Evolutionary conservation across 2,797 vertebrate species (phyloP), one percentile per base, ranked within the genome.

Genomic region (Labeo calbasu): DNA sequence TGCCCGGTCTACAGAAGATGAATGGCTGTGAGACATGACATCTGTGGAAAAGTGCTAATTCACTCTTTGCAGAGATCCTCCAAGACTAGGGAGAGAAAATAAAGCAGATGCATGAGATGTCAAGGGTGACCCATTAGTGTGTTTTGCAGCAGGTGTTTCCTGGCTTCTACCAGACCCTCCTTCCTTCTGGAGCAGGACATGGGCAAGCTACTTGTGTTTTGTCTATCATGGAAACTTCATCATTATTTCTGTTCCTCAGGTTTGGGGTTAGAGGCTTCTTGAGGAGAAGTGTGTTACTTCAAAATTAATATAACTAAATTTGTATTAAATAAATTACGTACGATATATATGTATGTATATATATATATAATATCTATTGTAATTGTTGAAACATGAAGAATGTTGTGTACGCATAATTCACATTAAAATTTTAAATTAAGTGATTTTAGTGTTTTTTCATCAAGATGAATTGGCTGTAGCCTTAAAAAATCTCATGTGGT

Each of bases 41-140:
- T 73, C 36, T 61, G 61, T 53, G 85, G 83, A 77, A 83, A 76
- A 61, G 19, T 65, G 75, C 55, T 83, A 77, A 75, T 85, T 83
- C 40, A 82, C 51, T 66, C 50, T 72, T 78, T 36, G 32, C 66
- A 70, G 9, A 68, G 11, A 80, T 53, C 59, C 68, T 76, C 61
- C 66, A 75, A 79, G 50, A 76, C 36, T 23, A 76, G 72, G 17
- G 65, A 77, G 14, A 73, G 43, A 75, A 86, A 85, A 83, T 65
- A 85, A 86, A 88, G 65, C 59, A 80, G 82, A 89, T 70, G 48
- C 43, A 63, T 68, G 81, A 19, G 32, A 61, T 85, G 50, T 80
- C 63, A 71, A 65, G 73, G 66, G 32, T 82, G 88, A 87, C 73
- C 75, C 71, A 40, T 70, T 76, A 32, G 50, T 79, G 61, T 82